Base-by-base conservation (phyloP, 2,888 invertebrate genomes). In the Drosophila ochracea region DNA sequence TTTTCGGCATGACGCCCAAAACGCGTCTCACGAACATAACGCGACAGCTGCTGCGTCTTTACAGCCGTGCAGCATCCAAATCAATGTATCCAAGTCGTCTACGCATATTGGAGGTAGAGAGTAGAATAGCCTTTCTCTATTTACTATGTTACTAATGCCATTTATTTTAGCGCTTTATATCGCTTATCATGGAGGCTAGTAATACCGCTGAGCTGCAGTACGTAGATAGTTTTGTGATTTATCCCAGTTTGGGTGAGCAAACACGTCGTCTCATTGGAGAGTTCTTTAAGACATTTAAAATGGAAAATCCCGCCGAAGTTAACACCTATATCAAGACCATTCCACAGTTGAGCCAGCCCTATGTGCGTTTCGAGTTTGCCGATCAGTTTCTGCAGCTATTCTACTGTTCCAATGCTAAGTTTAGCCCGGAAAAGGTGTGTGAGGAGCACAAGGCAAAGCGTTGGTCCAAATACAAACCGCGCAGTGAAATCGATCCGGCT, bases 361-460 rank as follows among this genome's bases (percentile, higher is more conserved):
- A 90, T 72, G 78, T 93, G 4, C 91, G 92, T 9, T 93, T 78
- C 47, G 84, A 91, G 43, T 91, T 91, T 33, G 90, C 92, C 10
- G 88, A 93, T 77, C 80, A 89, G 31, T 91, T 93, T 49, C 76
- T 93, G 16, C 83, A 90, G 28, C 64, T 91, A 10, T 92, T 92
- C 41, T 83, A 89, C 63, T 90, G 83, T 21, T 79, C 90, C 11
- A 75, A 68, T 13, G 77, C 82, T 4, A 63, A 73, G 0, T 89
- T 93, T 70, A 76, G 83, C 0, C 91, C 91, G 3, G 83, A 86
- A 21, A 93, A 93, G 59, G 86, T 93, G 4, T 79, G 84, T 30
- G 89, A 91, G n/a, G 89, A 93, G 47, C 77, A 84, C 2, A 90
- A 82, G 21, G 70, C 81, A 9, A 86, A 87, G 49, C 89, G 89